Conservation (phyloP, 2,888 invertebrate species). For the Xestia ashworthii region DNA sequence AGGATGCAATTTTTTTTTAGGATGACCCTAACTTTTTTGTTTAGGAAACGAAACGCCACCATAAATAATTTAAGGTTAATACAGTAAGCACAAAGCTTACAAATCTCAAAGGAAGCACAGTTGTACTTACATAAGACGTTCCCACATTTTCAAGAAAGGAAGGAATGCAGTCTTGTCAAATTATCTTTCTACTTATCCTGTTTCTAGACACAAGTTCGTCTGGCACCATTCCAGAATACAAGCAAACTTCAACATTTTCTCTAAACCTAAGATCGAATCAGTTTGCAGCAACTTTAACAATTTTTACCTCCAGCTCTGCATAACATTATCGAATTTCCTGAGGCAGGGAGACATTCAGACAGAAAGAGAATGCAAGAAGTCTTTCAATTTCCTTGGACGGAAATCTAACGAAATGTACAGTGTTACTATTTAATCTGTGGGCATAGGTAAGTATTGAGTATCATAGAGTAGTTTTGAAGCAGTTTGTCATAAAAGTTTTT, state of each 20-base stretch:
- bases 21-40: background rate
- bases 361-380: conserved; percentile 15
- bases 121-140: background rate
- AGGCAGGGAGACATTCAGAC: background rate
- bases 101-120: background rate
- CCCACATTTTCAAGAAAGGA: background rate
- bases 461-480: background rate
- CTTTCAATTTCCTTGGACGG: conserved; percentile 21
- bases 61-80: background rate
- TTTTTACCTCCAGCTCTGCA: background rate
- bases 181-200: conserved; percentile 1
- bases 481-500: background rate
- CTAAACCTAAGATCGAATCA: background rate
- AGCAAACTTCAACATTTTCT: conserved; percentile 2
- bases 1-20: background rate
- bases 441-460: background rate
- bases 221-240: conserved; percentile 18
- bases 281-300: background rate
- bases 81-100: background rate
- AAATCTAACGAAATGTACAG: background rate
- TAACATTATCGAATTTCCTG: conserved; percentile 31
- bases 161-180: conserved; percentile 4
- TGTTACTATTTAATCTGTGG: too few species aligned
- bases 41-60: background rate
- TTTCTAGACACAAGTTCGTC: conserved; percentile 4